Evolutionary conservation across 1,140 invertebrate species (phyloP).

Genomic region (Drosophila baimaii): DNA sequence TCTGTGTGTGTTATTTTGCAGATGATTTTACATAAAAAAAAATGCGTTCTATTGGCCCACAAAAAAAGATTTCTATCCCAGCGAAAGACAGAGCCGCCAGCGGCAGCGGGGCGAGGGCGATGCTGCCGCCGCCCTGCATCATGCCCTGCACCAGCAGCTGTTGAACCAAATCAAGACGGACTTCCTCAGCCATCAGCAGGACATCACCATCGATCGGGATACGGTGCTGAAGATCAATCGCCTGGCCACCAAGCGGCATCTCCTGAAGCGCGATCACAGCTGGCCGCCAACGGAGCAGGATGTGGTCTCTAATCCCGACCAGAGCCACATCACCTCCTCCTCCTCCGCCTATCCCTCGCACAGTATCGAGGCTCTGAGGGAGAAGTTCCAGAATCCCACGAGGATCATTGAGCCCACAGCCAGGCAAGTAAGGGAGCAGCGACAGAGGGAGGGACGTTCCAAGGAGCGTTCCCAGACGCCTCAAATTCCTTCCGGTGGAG

Average conservation of each 20-base stretch:
- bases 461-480: constrained; percentile 10
- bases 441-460: constrained; percentile 5
- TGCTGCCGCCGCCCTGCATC: constrained; percentile 33
- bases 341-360: constrained; percentile 51
- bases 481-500: neutral
- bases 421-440: constrained; percentile 48
- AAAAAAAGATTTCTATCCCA: constrained; percentile 55
- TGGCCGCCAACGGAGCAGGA: constrained; percentile 70
- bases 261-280: constrained; percentile 77
- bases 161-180: constrained; percentile 78
- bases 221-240: constrained; percentile 83
- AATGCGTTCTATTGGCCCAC: neutral
- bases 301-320: constrained; percentile 1
- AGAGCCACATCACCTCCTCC: constrained; percentile 12
- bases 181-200: constrained; percentile 74
- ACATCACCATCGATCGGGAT: constrained; percentile 76
- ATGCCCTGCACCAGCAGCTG: constrained; percentile 72
- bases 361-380: constrained; percentile 66
- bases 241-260: constrained; percentile 63
- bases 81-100: constrained; percentile 58
- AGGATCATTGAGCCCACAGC: constrained; percentile 60
- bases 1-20: constrained; percentile 13
- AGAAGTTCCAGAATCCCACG: constrained; percentile 79
- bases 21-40: constrained; percentile 1
- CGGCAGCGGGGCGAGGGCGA: constrained; percentile 56